Evolutionary conservation across 2,797 vertebrate species (phyloP).

Genomic region (Buphagus erythrorhynchus): DNA sequence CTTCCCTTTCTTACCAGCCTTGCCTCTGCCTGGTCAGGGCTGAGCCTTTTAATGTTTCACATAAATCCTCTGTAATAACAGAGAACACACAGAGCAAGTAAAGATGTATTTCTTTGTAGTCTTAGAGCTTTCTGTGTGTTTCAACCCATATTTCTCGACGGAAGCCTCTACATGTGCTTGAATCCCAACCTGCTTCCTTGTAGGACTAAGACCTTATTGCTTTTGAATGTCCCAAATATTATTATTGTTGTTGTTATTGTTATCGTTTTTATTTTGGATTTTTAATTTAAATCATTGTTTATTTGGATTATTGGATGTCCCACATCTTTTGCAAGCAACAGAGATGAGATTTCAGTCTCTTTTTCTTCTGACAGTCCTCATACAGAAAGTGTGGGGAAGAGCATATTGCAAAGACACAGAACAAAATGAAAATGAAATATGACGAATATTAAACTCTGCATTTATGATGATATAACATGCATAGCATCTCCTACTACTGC

Average conservation of each 20-base stretch:
- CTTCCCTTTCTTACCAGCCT: background rate
- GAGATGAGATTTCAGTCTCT: background rate
- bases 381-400: background rate
- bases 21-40: background rate
- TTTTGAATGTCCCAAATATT: background rate
- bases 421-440: background rate
- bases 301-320: background rate
- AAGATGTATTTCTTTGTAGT: background rate
- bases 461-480: background rate
- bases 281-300: background rate
- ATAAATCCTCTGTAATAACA: background rate
- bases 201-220: background rate
- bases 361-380: background rate
- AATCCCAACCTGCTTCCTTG: background rate
- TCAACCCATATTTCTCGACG: background rate
- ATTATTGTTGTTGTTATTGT: background rate
- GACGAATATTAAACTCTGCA: background rate
- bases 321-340: background rate
- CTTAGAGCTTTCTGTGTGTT: background rate
- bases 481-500: background rate
- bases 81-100: background rate
- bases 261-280: rapidly evolving
- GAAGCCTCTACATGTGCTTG: background rate
- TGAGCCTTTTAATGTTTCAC: background rate
- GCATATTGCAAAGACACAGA: background rate